Percentiles rank a stretch among this genome's conserved stretches.
These are phyloP conservation scores for Alviniconcha marisindica DNA, from an alignment of 1,140 invertebrate species.

Conservation along the genomic window DNA sequence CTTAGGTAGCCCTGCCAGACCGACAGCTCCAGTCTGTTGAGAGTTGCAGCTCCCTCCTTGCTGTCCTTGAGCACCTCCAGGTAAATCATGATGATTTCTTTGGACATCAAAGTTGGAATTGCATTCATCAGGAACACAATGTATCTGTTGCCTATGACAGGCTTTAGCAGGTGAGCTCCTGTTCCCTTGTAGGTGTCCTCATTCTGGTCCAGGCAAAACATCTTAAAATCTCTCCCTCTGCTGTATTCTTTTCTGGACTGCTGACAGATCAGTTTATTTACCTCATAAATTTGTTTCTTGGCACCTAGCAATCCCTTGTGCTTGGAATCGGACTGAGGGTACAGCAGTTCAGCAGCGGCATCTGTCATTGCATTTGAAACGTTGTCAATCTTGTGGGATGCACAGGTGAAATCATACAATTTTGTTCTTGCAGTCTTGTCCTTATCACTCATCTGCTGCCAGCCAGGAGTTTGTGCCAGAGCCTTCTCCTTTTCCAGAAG, in stretches of 20 bases:
- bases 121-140: constrained; percentile 42
- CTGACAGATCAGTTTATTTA: constrained; percentile 42
- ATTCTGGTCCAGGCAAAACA: not conserved
- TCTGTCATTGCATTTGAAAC: no score
- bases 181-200: constrained; percentile 4
- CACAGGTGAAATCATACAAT: constrained; percentile 33
- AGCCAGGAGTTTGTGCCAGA: not conserved
- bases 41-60: constrained; percentile 13
- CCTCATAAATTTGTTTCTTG: constrained; percentile 45
- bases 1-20: not conserved
- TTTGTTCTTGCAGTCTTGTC: not conserved
- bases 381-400: constrained; percentile 28
- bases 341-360: no score
- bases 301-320: constrained; percentile 31
- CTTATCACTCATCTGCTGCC: not conserved
- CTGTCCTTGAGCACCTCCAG: constrained; percentile 28
- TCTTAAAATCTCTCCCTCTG: constrained; percentile 34
- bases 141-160: constrained; percentile 41
- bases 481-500: not conserved
- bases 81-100: constrained; percentile 33
- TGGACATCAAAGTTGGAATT: constrained; percentile 37
- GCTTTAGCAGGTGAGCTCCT: constrained; percentile 29
- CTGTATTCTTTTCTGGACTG: constrained; percentile 37
- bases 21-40: constrained; percentile 13
- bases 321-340: no score